A percentile compares a stretch with the other conserved stretches of the same genome.
phyloP scores from a whole-genome alignment of 1,140 invertebrate species.

The Anastrepha obliqua region DNA sequence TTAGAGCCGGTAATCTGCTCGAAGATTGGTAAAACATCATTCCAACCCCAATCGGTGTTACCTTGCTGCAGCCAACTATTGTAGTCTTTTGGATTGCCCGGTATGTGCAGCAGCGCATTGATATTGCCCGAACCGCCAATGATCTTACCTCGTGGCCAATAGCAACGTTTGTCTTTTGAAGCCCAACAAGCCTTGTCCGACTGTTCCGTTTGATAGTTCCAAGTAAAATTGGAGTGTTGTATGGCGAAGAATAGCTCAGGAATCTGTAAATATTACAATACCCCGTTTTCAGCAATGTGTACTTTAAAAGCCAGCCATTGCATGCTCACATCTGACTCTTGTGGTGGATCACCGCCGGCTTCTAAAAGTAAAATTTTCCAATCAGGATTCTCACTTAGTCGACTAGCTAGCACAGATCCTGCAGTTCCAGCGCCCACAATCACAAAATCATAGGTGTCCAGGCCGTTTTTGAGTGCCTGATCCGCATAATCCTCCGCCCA shows the following conservation, averaged over 20 bases:
- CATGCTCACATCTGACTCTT: constrained; percentile 73
- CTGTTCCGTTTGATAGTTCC: constrained; percentile 58
- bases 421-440: constrained; percentile 81
- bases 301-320: background rate
- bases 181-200: constrained; percentile 54
- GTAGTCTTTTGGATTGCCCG: constrained; percentile 79
- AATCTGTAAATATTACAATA: background rate
- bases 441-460: constrained; percentile 64
- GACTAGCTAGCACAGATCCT: constrained; percentile 76
- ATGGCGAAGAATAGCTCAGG: constrained; percentile 21
- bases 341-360: constrained; percentile 75
- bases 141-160: constrained; percentile 78
- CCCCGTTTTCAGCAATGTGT: no score
- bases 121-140: constrained; percentile 80
- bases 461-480: constrained; percentile 72
- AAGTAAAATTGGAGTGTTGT: constrained; percentile 51
- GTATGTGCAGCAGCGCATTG: constrained; percentile 82
- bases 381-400: constrained; percentile 75
- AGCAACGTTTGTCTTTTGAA: constrained; percentile 70
- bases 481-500: constrained; percentile 76
- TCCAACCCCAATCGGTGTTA: constrained; percentile 79
- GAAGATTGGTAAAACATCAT: constrained; percentile 82
- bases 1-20: constrained; percentile 78
- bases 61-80: constrained; percentile 79
- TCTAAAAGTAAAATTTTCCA: constrained; percentile 77